Conservation (phyloP, 2,888 invertebrate species). For the Eristalis tenax region DNA sequence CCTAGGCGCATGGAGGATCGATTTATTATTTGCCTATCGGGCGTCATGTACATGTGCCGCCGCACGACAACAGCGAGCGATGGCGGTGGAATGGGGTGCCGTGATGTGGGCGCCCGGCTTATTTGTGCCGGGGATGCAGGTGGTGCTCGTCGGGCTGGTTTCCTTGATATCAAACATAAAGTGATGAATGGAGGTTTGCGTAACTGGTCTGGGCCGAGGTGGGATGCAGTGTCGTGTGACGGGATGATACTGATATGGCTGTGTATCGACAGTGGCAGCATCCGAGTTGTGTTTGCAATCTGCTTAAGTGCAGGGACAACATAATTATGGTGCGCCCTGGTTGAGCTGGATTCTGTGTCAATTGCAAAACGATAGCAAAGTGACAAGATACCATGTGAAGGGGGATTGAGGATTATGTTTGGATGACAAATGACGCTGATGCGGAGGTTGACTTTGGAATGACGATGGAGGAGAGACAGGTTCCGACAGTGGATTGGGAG, state of each 20-base stretch:
- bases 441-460: background rate
- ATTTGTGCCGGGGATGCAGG: conserved; percentile 59
- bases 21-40: conserved; percentile 72
- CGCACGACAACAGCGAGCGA: background rate
- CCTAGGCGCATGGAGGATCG: conserved; percentile 64
- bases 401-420: background rate
- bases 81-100: background rate
- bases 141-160: conserved; percentile 49
- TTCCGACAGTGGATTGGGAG: too few relatives aligned
- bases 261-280: background rate
- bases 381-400: conserved; percentile 45
- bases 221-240: conserved; percentile 15
- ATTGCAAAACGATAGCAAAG: conserved; percentile 63
- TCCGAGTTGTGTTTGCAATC: conserved; percentile 52
- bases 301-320: conserved; percentile 70
- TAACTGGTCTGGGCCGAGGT: conserved; percentile 55
- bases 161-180: conserved; percentile 63
- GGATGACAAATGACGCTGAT: background rate
- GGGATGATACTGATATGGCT: background rate
- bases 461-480: background rate
- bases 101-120: conserved; percentile 41
- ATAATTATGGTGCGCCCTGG: conserved; percentile 60
- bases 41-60: conserved; percentile 58
- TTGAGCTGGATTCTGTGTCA: conserved; percentile 62
- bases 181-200: conserved; percentile 71